Evolutionary conservation across 1,140 invertebrate genomes (phyloP).

Genomic region (Rhagoletis pomonella): DNA sequence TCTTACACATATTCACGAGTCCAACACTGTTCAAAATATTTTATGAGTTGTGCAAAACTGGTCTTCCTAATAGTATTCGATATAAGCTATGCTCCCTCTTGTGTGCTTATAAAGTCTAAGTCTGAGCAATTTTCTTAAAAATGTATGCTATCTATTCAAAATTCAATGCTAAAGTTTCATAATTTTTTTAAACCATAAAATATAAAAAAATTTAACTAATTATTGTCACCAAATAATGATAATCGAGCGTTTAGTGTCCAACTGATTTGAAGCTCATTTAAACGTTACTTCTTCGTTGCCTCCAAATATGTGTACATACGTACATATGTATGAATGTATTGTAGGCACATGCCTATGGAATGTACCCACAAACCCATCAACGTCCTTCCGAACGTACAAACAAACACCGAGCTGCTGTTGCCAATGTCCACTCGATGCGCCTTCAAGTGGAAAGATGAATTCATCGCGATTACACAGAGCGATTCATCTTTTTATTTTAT

Average conservation of each 20-base stretch:
- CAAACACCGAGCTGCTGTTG: not conserved
- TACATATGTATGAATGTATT: not conserved
- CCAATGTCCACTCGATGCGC: not conserved
- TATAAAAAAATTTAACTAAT: not conserved
- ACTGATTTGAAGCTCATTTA: not conserved
- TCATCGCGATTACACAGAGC: conserved; percentile 30
- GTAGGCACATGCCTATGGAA: not conserved
- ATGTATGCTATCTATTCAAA: no score
- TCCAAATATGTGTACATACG: not conserved
- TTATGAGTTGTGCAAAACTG: no score
- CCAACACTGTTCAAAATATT: no score
- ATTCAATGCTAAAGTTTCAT: no score
- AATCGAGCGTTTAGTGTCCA: conserved; percentile 28
- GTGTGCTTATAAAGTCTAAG: no score
- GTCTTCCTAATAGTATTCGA: no score
- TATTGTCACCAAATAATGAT: conserved; percentile 10
- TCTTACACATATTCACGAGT: no score
- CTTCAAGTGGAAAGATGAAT: conserved; percentile 50
- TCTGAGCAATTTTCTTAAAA: no score
- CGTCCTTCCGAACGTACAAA: not conserved
- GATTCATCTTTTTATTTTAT: conserved; percentile 36
- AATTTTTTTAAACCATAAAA: no score
- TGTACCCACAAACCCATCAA: not conserved
- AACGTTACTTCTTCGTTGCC: not conserved
- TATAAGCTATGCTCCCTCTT: no score